These are phyloP conservation scores for Nycticebus coucang DNA, from an alignment of 2,113 vertebrate species.

Conservation along the genomic window DNA sequence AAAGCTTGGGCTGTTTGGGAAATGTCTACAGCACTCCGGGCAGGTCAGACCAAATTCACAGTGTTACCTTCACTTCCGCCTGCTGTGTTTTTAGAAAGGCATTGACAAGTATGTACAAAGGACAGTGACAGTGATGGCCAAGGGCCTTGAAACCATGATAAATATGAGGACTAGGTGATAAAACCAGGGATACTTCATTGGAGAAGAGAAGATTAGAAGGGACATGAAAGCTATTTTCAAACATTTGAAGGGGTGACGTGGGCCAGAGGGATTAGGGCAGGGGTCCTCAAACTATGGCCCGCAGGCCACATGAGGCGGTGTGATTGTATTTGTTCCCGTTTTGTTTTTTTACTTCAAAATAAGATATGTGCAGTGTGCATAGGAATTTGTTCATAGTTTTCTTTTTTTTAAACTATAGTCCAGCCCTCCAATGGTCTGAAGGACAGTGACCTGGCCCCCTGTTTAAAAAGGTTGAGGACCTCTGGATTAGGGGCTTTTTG, in stretches of 20 bases:
- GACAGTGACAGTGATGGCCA: constrained; percentile 49
- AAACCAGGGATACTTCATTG: background rate
- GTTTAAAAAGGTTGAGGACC: too few relatives aligned
- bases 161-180: background rate
- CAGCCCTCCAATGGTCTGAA: too few relatives aligned
- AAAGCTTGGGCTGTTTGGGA: background rate
- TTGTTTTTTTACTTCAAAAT: too few relatives aligned
- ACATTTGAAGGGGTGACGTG: background rate
- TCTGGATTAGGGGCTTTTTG: background rate
- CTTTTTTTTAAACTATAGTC: too few relatives aligned
- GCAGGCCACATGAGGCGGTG: too few relatives aligned
- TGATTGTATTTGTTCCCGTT: too few relatives aligned
- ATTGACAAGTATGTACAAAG: background rate
- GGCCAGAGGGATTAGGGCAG: background rate
- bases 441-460: too few relatives aligned
- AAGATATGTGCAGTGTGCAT: too few relatives aligned
- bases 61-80: background rate
- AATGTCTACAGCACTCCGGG: background rate
- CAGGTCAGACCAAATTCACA: background rate
- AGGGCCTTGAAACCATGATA: background rate
- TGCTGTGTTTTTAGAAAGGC: constrained; percentile 29
- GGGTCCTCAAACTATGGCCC: too few relatives aligned
- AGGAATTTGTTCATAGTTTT: too few relatives aligned
- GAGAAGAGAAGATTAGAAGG: constrained; percentile 12
- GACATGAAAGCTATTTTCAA: constrained; percentile 28